Evolutionary conservation across 2,797 vertebrate genomes (phyloP).

Genomic region (Parotocinclus haroldoi): DNA sequence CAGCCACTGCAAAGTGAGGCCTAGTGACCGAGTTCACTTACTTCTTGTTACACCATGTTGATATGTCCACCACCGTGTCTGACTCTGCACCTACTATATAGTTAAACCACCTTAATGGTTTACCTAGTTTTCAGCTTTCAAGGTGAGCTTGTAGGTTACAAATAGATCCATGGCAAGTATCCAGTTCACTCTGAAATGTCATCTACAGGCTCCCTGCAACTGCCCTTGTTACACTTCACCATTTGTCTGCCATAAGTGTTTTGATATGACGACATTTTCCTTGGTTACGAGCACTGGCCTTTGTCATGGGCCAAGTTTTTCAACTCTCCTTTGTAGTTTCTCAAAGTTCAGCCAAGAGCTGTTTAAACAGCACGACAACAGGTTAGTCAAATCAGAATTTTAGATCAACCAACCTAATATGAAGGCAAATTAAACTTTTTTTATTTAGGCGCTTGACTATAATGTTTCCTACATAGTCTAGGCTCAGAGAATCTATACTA

Average conservation of each 20-base stretch:
- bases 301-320: slow-evolving; percentile 15
- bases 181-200: slow-evolving; percentile 36
- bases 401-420: too few relatives aligned
- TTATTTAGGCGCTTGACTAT: too few relatives aligned
- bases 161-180: slow-evolving; percentile 42
- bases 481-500: too few relatives aligned
- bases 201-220: slow-evolving; percentile 53
- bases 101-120: slow-evolving; percentile 21
- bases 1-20: slow-evolving; percentile 26
- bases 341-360: slow-evolving; percentile 1
- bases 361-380: too few relatives aligned
- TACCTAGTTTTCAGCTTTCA: slow-evolving; percentile 26
- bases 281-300: slow-evolving; percentile 8
- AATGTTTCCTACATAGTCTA: too few relatives aligned
- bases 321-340: slow-evolving; percentile 10
- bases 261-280: slow-evolving; percentile 42
- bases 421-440: too few relatives aligned
- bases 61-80: slow-evolving; percentile 25
- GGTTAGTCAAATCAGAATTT: too few relatives aligned
- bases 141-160: slow-evolving; percentile 37
- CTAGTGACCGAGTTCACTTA: slow-evolving; percentile 33
- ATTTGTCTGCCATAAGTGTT: slow-evolving; percentile 45
- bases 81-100: slow-evolving; percentile 27
- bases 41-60: slow-evolving; percentile 48
- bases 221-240: slow-evolving; percentile 56